A percentile compares a stretch with the other conserved stretches of the same genome.
These are phyloP conservation scores for Ctenosaura bakeri DNA, from an alignment of 2,797 vertebrate genomes.

Conservation along the genomic window DNA sequence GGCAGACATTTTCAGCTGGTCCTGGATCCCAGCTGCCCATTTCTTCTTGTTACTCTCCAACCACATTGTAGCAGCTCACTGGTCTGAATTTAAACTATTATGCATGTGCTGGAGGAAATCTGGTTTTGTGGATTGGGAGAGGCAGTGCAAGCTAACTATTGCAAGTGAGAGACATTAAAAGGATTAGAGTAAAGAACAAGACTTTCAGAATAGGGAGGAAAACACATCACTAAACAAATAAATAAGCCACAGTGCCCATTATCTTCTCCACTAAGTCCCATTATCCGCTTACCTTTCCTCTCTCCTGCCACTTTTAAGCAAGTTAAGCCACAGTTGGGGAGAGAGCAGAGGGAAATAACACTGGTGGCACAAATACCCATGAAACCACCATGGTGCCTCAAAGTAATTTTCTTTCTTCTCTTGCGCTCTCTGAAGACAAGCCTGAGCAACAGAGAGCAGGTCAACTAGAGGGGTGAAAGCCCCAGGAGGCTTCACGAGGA, in stretches of 20 bases:
- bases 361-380: slow-evolving; percentile 23
- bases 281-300: slow-evolving; percentile 41
- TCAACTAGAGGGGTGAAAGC: slow-evolving; percentile 10
- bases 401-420: slow-evolving; percentile 20
- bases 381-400: slow-evolving; percentile 13
- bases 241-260: slow-evolving; percentile 41
- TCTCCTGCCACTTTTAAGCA: slow-evolving; percentile 29
- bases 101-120: neutral
- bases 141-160: slow-evolving; percentile 40
- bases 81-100: neutral
- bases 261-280: slow-evolving; percentile 38
- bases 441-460: neutral
- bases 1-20: neutral
- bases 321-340: neutral
- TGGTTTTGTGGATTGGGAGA: slow-evolving; percentile 71
- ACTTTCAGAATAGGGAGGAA: slow-evolving; percentile 56
- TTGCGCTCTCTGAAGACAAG: slow-evolving; percentile 19
- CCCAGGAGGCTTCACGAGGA: slow-evolving; percentile 5
- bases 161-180: slow-evolving; percentile 76
- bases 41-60: neutral
- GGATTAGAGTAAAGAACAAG: slow-evolving; percentile 68
- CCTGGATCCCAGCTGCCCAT: too few species aligned
- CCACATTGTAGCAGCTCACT: neutral
- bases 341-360: neutral
- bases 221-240: slow-evolving; percentile 59